Evolutionary conservation across 2,113 vertebrate species (phyloP), one percentile per base, ranked within the genome.

Genomic region (Vulpes ferrilata): DNA sequence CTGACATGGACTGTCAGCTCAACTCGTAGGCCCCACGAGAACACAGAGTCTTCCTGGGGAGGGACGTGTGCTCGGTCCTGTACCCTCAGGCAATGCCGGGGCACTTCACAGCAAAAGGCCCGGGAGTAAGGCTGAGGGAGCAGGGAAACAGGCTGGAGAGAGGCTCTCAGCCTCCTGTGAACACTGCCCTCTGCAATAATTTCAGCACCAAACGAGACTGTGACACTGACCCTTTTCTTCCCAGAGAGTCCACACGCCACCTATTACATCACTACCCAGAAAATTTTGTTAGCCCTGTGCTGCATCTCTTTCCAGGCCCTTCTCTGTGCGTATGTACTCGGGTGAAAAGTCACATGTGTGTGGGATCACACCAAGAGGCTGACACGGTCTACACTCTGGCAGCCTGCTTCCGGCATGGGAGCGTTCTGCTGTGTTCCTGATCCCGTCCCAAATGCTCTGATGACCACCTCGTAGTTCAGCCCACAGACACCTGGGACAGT

Each of bases 111-210:
- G 88, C 93, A 88, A 87, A 97, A 98, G 98, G 93, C 98, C 98
- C 98, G 97, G 98, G 98, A 99, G 98, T 99, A 99, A 99, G 99
- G 98, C 98, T 98, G 99, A 99, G 99, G 99, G 99, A 97, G 53
- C n/a, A 51, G 69, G 65, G 32, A 64, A 88, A 13, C 48, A 43
- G 87, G 79, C 35, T n/a, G 0, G 4, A 4, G 17, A 30, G 16
- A 30, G 12, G 30, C 38, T 22, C 5, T 12, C 11, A 2, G 69
- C 74, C 43, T 32, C 19, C 7, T 2, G 5, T 17, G 27, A 38
- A 11, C 35, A 12, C 3, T 1, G 23, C 32, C 64, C 59, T 67
- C n/a, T 32, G 1, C 12, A 11, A 38, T 16, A 2, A 57, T 1
- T 4, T 59, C 69, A 16, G 38, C 0, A 1, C 60, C 30, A 15